These are phyloP conservation scores for Muschampia plurimacula DNA, from an alignment of 2,888 invertebrate genomes.

Conservation along the genomic window DNA sequence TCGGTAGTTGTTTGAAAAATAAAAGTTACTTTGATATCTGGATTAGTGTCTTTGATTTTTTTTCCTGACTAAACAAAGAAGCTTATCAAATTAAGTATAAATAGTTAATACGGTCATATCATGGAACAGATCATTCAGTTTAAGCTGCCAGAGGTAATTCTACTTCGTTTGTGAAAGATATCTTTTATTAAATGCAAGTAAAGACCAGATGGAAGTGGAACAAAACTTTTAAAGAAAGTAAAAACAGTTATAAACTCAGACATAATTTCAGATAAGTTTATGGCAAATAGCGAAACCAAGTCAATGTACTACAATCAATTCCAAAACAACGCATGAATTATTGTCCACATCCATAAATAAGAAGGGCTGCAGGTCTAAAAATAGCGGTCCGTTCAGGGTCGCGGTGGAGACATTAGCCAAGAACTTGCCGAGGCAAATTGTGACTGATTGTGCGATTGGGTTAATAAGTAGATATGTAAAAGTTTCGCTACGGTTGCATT, in stretches of 20 bases:
- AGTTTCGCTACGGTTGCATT: neutral
- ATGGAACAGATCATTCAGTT: no score
- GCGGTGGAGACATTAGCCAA: conserved; percentile 68
- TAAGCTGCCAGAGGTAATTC: no score
- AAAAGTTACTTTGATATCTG: neutral
- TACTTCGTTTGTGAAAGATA: no score
- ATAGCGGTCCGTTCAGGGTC: conserved; percentile 75
- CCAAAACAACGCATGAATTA: conserved; percentile 68
- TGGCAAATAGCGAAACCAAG: conserved; percentile 26
- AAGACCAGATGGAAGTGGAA: no score
- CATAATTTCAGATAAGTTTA: neutral
- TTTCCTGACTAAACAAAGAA: neutral
- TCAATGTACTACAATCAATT: conserved; percentile 49
- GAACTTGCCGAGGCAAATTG: conserved; percentile 74
- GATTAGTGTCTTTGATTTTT: neutral
- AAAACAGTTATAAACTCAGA: neutral
- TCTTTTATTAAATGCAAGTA: no score
- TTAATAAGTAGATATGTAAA: conserved; percentile 45
- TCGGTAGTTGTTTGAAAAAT: neutral
- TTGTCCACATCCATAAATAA: conserved; percentile 60
- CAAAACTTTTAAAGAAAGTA: no score
- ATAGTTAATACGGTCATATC: no score
- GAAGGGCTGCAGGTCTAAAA: conserved; percentile 67
- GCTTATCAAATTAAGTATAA: no score
- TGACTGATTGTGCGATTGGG: conserved; percentile 71